phyloP scores from a whole-genome alignment of 1,140 invertebrate genomes.

The Gonioctena quinquepunctata region DNA sequence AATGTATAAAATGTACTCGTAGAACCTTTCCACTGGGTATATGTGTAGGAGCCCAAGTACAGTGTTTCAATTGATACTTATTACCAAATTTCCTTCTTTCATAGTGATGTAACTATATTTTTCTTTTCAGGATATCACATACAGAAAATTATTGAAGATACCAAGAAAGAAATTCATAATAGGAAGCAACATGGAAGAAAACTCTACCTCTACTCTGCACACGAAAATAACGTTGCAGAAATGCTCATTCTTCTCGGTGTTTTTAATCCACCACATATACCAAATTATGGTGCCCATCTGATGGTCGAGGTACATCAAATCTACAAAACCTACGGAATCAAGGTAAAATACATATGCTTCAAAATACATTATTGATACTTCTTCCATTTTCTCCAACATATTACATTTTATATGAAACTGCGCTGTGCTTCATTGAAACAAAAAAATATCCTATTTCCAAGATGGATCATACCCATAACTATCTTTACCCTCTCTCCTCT shows the following conservation, averaged over 20 bases:
- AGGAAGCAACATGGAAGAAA: conserved; percentile 60
- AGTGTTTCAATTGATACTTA: too few relatives aligned
- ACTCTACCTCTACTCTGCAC: conserved; percentile 69
- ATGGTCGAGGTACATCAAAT: conserved; percentile 35
- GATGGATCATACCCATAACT: too few relatives aligned
- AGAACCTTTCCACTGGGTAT: too few relatives aligned
- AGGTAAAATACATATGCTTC: conserved; percentile 24
- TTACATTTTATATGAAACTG: too few relatives aligned
- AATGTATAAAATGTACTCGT: too few relatives aligned
- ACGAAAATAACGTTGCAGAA: conserved; percentile 74
- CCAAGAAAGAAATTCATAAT: conserved; percentile 39
- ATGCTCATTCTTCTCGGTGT: conserved; percentile 67
- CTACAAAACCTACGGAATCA: conserved; percentile 20
- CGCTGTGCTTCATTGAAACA: too few relatives aligned
- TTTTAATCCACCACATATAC: conserved; percentile 67
- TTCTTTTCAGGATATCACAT: neutral
- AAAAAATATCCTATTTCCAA: too few relatives aligned
- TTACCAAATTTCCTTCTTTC: too few relatives aligned
- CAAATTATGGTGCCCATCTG: conserved; percentile 59
- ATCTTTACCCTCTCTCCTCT: too few relatives aligned
- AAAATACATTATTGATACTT: too few relatives aligned
- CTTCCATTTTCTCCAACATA: too few relatives aligned
- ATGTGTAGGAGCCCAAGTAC: too few relatives aligned
- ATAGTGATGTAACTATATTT: neutral
- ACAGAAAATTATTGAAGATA: conserved; percentile 12